Evolutionary conservation across 2,888 invertebrate species (phyloP).

Genomic region (Mimumesa dahlbomi): DNA sequence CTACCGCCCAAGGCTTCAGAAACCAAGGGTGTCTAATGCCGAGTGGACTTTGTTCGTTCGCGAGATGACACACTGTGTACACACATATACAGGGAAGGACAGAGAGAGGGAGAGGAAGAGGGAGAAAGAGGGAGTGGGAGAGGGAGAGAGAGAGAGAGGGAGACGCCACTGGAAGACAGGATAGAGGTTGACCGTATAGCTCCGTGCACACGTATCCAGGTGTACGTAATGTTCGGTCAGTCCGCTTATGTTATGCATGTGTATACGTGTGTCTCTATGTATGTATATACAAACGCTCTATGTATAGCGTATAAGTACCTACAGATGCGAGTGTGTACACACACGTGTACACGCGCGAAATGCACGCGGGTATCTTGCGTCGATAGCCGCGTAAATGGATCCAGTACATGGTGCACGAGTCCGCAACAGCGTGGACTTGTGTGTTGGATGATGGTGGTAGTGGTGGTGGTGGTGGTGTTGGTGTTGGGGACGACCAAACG

Average conservation of each 20-base stretch:
- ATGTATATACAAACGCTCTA: no score
- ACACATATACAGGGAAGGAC: constrained; percentile 21
- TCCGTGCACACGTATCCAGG: constrained; percentile 21
- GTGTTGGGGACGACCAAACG: constrained; percentile 45
- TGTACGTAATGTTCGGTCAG: constrained; percentile 11
- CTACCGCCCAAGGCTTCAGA: constrained; percentile 75
- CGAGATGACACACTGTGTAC: constrained; percentile 64
- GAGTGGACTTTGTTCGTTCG: constrained; percentile 74
- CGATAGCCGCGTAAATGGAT: constrained; percentile 52
- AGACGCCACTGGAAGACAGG: constrained; percentile 4
- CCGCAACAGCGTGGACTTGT: constrained; percentile 25
- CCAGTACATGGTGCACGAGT: constrained; percentile 27
- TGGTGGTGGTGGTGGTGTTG: no score
- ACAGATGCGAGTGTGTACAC: constrained; percentile 7
- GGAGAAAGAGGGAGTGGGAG: constrained; percentile 12
- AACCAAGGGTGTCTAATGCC: constrained; percentile 75
- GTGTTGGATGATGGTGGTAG: constrained; percentile 23
- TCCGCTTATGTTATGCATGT: neutral
- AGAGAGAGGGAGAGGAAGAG: neutral
- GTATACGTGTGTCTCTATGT: no score
- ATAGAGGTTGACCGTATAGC: constrained; percentile 11
- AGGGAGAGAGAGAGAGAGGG: no score
- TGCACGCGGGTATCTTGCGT: constrained; percentile 49
- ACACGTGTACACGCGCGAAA: constrained; percentile 35
- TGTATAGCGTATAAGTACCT: no score